Percentiles rank a stretch among this genome's conserved stretches.
Evolutionary conservation across 1,140 invertebrate genomes (phyloP).

Genomic region (Camponotus pennsylvanicus): DNA sequence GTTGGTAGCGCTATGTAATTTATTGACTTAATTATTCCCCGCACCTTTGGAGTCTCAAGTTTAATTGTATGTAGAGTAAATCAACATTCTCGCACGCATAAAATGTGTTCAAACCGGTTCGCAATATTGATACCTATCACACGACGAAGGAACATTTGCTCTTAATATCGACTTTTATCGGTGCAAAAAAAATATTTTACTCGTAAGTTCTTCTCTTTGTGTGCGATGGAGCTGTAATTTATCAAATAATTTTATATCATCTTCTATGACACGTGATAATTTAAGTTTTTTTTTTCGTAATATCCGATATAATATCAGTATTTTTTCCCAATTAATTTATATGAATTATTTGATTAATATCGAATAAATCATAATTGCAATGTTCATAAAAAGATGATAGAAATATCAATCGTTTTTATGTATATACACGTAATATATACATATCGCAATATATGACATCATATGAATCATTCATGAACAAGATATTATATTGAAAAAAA

Average conservation of each 20-base stretch:
- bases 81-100: conserved; percentile 16
- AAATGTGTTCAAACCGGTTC: neutral
- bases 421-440: neutral
- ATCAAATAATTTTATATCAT: neutral
- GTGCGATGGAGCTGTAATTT: neutral
- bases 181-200: neutral
- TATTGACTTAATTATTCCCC: conserved; percentile 63
- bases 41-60: conserved; percentile 45
- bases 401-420: conserved; percentile 1
- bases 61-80: conserved; percentile 52
- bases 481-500: neutral
- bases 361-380: neutral
- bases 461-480: conserved; percentile 1
- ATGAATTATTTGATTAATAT: neutral
- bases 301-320: neutral
- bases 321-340: conserved; percentile 4
- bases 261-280: neutral
- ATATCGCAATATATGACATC: neutral
- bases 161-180: neutral
- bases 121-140: neutral
- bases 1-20: conserved; percentile 48
- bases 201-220: neutral
- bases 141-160: neutral
- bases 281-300: neutral
- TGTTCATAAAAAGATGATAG: neutral